Evolutionary conservation across 1,140 invertebrate species (phyloP).

Genomic region (Ostrea denselamellosa): DNA sequence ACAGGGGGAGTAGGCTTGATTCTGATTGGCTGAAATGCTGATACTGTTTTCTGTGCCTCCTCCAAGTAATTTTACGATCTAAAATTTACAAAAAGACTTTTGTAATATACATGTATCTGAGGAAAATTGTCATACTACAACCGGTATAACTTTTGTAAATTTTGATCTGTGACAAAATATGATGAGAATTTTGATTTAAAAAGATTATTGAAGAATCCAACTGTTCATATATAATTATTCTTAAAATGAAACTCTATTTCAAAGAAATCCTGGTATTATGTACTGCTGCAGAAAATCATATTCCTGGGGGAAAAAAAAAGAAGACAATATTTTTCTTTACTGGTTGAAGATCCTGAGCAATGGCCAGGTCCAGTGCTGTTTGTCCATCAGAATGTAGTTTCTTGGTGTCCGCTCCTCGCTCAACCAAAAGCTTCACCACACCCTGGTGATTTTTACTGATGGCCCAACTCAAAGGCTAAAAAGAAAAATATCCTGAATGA

Average conservation of each 20-base stretch:
- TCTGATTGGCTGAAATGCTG: not conserved
- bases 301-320: not conserved
- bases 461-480: constrained; percentile 75
- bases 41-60: not conserved
- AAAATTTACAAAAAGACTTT: not conserved
- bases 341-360: constrained; percentile 66
- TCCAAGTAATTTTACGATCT: constrained; percentile 10
- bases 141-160: not conserved
- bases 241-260: not conserved
- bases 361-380: constrained; percentile 76
- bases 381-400: constrained; percentile 74
- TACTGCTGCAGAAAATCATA: not conserved
- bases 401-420: constrained; percentile 68
- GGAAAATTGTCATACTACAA: too few relatives aligned
- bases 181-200: not conserved
- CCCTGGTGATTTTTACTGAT: constrained; percentile 65
- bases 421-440: constrained; percentile 69
- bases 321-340: constrained; percentile 62
- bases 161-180: not conserved
- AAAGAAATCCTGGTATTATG: too few relatives aligned
- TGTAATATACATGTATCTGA: not conserved
- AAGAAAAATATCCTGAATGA: not conserved
- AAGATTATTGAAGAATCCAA: too few relatives aligned
- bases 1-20: not conserved
- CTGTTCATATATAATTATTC: too few relatives aligned